Conservation (phyloP, 2,888 invertebrate genomes). For the Polyommatus icarus region DNA sequence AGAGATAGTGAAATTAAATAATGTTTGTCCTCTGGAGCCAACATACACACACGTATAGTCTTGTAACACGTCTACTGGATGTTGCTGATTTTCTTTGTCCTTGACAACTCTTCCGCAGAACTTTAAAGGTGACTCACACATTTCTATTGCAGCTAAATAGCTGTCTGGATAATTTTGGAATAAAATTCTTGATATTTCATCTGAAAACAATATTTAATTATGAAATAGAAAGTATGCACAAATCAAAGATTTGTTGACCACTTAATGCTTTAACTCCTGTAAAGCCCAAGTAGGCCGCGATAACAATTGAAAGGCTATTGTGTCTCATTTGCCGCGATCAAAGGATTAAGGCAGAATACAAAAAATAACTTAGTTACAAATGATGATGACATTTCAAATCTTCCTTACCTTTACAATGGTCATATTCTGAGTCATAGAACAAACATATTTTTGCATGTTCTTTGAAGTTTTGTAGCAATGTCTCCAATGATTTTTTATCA, state of each 20-base stretch:
- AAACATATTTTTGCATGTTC: constrained; percentile 69
- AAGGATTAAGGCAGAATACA: background rate
- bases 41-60: constrained; percentile 83
- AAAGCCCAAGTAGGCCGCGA: too few species aligned
- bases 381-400: background rate
- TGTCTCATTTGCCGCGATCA: too few species aligned
- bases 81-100: constrained; percentile 48
- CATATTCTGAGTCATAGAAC: constrained; percentile 85
- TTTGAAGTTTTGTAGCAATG: constrained; percentile 50
- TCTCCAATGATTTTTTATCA: constrained; percentile 62
- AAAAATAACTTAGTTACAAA: background rate
- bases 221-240: background rate
- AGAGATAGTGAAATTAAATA: constrained; percentile 82
- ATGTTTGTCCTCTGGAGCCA: constrained; percentile 82
- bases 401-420: constrained; percentile 80
- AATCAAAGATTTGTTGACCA: background rate
- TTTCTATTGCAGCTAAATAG: constrained; percentile 58
- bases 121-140: constrained; percentile 51
- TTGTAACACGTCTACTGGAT: constrained; percentile 57
- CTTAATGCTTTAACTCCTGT: too few species aligned
- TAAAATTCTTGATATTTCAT: constrained; percentile 55
- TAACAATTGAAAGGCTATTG: too few species aligned
- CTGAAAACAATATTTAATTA: constrained; percentile 48
- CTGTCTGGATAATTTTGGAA: constrained; percentile 56
- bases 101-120: constrained; percentile 60